Evolutionary conservation across 2,113 vertebrate genomes (phyloP).

Genomic region (Hoplias malabaricus): DNA sequence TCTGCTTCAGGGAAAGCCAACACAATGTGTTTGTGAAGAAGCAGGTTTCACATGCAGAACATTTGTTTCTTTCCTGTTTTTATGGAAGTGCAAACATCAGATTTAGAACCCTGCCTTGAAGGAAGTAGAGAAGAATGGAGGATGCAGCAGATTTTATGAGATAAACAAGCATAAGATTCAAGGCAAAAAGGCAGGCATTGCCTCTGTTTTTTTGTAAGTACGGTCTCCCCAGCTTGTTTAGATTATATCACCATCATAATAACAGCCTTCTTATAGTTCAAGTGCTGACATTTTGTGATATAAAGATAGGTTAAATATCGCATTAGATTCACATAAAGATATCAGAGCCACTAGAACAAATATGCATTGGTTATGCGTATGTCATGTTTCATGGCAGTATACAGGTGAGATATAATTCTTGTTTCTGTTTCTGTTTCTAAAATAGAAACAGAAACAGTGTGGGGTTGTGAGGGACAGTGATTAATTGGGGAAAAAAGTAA

Average conservation of each 20-base stretch:
- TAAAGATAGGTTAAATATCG: slow-evolving; percentile 28
- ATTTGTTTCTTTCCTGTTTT: slow-evolving; percentile 36
- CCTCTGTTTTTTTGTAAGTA: neutral
- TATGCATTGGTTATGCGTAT: slow-evolving; percentile 36
- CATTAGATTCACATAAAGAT: slow-evolving; percentile 35
- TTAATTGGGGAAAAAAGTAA: too few relatives aligned
- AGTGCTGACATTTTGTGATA: slow-evolving; percentile 35
- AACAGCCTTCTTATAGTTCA: slow-evolving; percentile 10
- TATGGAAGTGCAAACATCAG: slow-evolving; percentile 43
- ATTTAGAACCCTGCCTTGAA: slow-evolving; percentile 44
- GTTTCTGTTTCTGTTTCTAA: too few relatives aligned
- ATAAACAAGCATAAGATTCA: slow-evolving; percentile 48
- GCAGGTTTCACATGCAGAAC: slow-evolving; percentile 31
- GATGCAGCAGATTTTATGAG: slow-evolving; percentile 45
- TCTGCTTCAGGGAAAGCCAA: slow-evolving; percentile 16
- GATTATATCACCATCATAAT: neutral
- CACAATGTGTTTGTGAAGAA: slow-evolving; percentile 19
- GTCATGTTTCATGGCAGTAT: slow-evolving; percentile 19
- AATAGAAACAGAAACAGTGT: slow-evolving; percentile 21
- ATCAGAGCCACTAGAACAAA: slow-evolving; percentile 22
- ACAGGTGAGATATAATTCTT: slow-evolving; percentile 23
- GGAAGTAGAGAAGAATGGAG: slow-evolving; percentile 39
- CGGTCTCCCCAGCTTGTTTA: neutral
- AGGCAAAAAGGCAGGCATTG: neutral
- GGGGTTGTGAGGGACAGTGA: neutral